Evolutionary conservation across 2,797 vertebrate species (phyloP), one percentile per base, ranked within the genome.

Genomic region (Poliocrania exsul): DNA sequence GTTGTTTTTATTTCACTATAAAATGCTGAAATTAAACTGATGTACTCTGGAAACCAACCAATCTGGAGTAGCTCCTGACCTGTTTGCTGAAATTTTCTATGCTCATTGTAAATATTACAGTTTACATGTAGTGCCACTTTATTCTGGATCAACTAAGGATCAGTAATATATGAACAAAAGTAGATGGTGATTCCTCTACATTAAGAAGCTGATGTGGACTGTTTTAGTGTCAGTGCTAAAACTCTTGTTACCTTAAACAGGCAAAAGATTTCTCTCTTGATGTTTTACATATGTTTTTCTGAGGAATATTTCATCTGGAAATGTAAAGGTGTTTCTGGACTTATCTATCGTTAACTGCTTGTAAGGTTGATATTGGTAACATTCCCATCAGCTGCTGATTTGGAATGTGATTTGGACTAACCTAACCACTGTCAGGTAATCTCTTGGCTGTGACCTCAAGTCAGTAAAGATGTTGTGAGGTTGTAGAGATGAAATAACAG

Each of bases 21-120:
- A 87, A 93, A 65, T 91, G 49, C 69, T 85, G 64, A 91, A 91
- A 87, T 85, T 78, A 72, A 77, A 44, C 46, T 66, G 40, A 56
- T 66, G 2, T 40, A 79, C 42, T 54, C 37, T 93, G 70, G 25
- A 84, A 72, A 74, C 73, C 65, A 79, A 72, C 23, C 31, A 66
- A 6, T 77, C n/a, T 28, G 8, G 25, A 82, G 66, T 40, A 85
- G 38, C 50, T 91, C 19, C 4, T n/a, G 28, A 46, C 75, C 42
- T 11, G 25, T 69, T 74, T 3, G 1, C 49, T 87, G 38, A 83
- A 64, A 67, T 86, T 77, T 66, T 64, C 35, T 64, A 35, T 74
- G 44, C 18, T 70, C 4, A 9, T 5, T 74, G 24, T 71, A 53
- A 28, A 1, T 71, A 10, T 16, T 81, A 6, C 57, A 73, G 46